phyloP scores from a whole-genome alignment of 2,113 vertebrate species.

The Sitta europaea region DNA sequence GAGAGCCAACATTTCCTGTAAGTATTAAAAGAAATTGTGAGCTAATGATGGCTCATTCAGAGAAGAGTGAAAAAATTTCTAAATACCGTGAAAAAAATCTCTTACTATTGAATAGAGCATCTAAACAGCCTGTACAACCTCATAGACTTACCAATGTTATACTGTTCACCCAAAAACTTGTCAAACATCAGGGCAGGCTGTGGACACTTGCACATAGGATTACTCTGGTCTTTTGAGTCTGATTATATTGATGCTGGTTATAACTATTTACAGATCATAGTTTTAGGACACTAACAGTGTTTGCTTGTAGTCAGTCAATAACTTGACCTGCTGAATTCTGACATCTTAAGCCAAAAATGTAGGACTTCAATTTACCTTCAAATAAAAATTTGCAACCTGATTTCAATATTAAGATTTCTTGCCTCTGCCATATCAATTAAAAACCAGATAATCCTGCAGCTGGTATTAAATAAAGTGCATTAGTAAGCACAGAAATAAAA shows the following conservation, averaged over 20 bases:
- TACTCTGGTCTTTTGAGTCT: background rate
- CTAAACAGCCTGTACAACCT: background rate
- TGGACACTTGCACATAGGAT: background rate
- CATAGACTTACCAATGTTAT: background rate
- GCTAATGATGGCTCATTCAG: background rate
- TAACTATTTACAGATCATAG: background rate
- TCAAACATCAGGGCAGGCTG: background rate
- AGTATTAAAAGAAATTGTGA: background rate
- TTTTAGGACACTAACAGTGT: background rate
- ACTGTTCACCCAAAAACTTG: background rate
- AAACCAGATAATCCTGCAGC: background rate
- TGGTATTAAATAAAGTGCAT: background rate
- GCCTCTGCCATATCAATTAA: background rate
- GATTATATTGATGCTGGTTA: background rate
- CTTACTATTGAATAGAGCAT: background rate
- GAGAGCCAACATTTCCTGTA: background rate
- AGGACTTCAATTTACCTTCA: background rate
- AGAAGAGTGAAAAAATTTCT: background rate
- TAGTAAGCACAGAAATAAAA: background rate
- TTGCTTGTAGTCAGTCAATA: background rate
- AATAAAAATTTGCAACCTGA: background rate
- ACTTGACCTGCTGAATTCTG: background rate
- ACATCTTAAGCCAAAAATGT: background rate
- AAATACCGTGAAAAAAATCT: background rate
- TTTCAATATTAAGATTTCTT: background rate